Percentiles rank a stretch among this genome's conserved stretches.
Conservation (phyloP, 2,888 invertebrate genomes). For the Cataglyphis albicans region DNA sequence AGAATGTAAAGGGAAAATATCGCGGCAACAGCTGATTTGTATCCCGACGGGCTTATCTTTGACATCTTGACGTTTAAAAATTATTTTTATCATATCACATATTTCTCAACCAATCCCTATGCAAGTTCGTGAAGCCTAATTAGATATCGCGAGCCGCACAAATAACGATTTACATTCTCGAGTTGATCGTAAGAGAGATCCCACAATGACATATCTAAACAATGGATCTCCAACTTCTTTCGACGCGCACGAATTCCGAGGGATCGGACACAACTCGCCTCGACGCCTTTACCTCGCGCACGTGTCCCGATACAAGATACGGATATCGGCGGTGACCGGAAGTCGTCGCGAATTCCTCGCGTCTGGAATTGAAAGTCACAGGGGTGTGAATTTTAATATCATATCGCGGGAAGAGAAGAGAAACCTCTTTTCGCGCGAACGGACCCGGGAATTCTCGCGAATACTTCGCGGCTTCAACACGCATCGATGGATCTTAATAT, state of each 20-base stretch:
- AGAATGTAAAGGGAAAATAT: not conserved
- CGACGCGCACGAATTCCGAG: not conserved
- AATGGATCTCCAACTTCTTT: not conserved
- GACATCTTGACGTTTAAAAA: not conserved
- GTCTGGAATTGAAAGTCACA: constrained; percentile 49
- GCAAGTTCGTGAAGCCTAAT: not conserved
- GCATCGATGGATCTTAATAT: constrained; percentile 75
- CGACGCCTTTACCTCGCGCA: not conserved
- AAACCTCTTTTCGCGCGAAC: constrained; percentile 64
- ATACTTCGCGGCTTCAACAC: constrained; percentile 65
- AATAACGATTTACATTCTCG: not conserved
- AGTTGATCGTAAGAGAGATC: not conserved
- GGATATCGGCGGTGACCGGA: constrained; percentile 47
- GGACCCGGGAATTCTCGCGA: constrained; percentile 46
- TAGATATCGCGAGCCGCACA: not conserved
- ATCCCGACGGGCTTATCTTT: not conserved
- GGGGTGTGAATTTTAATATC: constrained; percentile 71
- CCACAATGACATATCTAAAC: not conserved
- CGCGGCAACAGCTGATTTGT: not conserved
- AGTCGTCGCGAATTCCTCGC: constrained; percentile 37
- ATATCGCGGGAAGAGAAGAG: constrained; percentile 50
- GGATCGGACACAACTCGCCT: constrained; percentile 6
- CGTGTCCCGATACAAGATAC: not conserved
- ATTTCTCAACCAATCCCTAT: not conserved
- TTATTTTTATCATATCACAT: not conserved